phyloP scores from a whole-genome alignment of 1,140 invertebrate genomes.

The Drosophila sturtevanti region DNA sequence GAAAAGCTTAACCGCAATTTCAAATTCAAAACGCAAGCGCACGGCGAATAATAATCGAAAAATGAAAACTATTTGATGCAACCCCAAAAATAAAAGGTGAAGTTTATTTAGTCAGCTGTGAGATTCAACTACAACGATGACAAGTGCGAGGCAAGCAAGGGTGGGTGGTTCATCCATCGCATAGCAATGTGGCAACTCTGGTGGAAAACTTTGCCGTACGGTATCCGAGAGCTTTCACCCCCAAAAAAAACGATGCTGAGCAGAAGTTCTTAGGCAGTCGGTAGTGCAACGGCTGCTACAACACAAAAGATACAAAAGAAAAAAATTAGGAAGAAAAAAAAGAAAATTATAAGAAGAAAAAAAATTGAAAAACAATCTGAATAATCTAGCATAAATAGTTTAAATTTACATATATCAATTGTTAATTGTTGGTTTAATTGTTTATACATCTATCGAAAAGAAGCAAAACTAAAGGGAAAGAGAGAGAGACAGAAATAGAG shows the following conservation, averaged over 20 bases:
- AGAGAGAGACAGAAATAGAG: not conserved
- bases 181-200: not conserved
- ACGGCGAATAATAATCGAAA: not conserved
- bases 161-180: not conserved
- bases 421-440: not conserved
- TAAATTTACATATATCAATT: constrained; percentile 1
- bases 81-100: no score
- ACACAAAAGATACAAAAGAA: constrained; percentile 9
- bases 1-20: not conserved
- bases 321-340: not conserved
- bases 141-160: not conserved
- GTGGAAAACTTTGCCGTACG: not conserved
- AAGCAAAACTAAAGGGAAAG: not conserved
- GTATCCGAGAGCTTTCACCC: constrained; percentile 35
- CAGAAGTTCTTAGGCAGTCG: constrained; percentile 34
- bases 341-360: not conserved
- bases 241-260: constrained; percentile 33
- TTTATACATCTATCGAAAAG: not conserved
- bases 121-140: not conserved
- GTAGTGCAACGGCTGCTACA: constrained; percentile 10
- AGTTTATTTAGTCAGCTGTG: not conserved
- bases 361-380: not conserved
- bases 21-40: not conserved
- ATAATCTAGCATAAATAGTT: constrained; percentile 9
- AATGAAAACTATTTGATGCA: not conserved